Base-by-base conservation (phyloP, 2,113 vertebrate genomes). In the Anoplopoma fimbria region DNA sequence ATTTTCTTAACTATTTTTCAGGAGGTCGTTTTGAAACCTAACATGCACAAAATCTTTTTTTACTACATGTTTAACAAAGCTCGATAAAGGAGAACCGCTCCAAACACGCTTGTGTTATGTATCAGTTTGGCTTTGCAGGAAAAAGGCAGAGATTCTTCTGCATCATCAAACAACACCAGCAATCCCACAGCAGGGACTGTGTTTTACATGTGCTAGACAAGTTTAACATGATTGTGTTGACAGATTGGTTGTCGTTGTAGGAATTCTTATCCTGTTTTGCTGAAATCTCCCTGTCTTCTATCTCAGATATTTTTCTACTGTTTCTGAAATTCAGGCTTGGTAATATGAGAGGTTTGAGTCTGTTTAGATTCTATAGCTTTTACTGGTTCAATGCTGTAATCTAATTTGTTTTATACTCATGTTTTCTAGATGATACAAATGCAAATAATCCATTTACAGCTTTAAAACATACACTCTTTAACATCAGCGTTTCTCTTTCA, bases 401-500 rank as follows among this genome's bases (percentile, higher is more conserved):
- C 38, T 2, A 69, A 31, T 87, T 82, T 69, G 63, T 64, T 84
- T 78, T 19, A 47, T 1, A 2, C 53, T 75, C 68, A 0, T 29
- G 27, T 68, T 72, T 62, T n/a, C 29, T 21, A 6, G 63, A 51
- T n/a, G n/a, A n/a, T n/a, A n/a, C n/a, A n/a, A n/a, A n/a, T n/a
- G n/a, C n/a, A n/a, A n/a, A n/a, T n/a, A n/a, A n/a, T n/a, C n/a
- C n/a, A n/a, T n/a, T n/a, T n/a, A n/a, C 45, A 19, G 68, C 51
- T 14, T 8, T n/a, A 12, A n/a, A 34, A 47, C 40, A 12, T 42
- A 25, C 21, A 60, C 61, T 17, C 25, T 75, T 55, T 58, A 31
- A 72, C 70, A 61, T 80, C 51, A 1, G 42, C 64, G 57, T 89
- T 81, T 77, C 67, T 77, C 55, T 60, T 58, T 63, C 76, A 65